phyloP scores from a whole-genome alignment of 1,140 invertebrate genomes.

The Mya arenaria region DNA sequence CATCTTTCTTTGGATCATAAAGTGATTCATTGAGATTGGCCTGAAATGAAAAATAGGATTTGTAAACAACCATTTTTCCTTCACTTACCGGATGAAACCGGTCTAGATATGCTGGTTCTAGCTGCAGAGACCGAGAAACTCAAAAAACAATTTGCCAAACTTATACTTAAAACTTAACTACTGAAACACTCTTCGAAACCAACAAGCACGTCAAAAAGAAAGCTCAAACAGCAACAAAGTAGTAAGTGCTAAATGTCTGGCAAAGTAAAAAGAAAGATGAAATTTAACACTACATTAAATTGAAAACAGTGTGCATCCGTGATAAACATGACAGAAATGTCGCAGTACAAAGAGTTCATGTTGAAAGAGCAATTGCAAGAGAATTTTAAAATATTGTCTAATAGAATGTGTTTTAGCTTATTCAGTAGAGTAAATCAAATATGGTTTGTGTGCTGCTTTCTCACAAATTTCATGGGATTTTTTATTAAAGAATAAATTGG shows the following conservation, averaged over 20 bases:
- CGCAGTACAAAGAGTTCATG: not conserved
- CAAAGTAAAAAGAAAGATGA: constrained; percentile 3
- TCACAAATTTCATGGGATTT: constrained; percentile 33
- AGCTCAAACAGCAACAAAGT: too few relatives aligned
- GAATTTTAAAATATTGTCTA: constrained; percentile 37
- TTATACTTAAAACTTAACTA: too few relatives aligned
- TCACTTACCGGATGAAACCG: too few relatives aligned
- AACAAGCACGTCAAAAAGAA: too few relatives aligned
- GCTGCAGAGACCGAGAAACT: too few relatives aligned
- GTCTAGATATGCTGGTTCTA: too few relatives aligned
- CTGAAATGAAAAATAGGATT: too few relatives aligned
- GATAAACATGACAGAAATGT: not conserved
- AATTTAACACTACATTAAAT: constrained; percentile 42
- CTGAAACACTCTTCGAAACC: too few relatives aligned
- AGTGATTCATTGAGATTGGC: too few relatives aligned
- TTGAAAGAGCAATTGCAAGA: constrained; percentile 20
- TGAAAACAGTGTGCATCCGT: constrained; percentile 1
- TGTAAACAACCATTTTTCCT: too few relatives aligned
- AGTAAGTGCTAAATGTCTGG: not conserved
- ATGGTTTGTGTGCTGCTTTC: constrained; percentile 38
- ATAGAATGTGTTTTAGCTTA: constrained; percentile 1
- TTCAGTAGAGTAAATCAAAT: constrained; percentile 40
- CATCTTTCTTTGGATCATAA: too few relatives aligned
- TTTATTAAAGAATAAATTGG: not conserved
- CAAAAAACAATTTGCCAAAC: too few relatives aligned